phyloP scores from a whole-genome alignment of 2,797 vertebrate genomes.

The Schizothorax lantsangensis region DNA sequence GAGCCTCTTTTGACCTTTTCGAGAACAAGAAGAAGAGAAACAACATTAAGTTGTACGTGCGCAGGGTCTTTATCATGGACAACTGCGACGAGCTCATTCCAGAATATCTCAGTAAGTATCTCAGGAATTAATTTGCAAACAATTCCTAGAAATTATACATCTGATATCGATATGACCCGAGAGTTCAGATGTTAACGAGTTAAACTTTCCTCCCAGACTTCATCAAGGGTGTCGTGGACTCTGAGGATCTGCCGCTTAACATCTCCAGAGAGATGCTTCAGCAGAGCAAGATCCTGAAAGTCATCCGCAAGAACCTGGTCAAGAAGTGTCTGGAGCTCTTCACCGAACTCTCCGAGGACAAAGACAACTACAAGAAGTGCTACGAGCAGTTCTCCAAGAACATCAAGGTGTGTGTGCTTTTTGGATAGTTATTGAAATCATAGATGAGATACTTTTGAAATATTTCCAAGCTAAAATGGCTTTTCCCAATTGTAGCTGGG shows the following conservation, averaged over 20 bases:
- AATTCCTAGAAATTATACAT: neutral
- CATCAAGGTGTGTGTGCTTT: slow-evolving; percentile 81
- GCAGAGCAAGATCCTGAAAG: slow-evolving; percentile 97
- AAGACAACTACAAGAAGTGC: slow-evolving; percentile 89
- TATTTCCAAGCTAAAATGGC: neutral
- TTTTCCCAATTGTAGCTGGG: slow-evolving; percentile 78
- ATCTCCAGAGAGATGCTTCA: slow-evolving; percentile 99
- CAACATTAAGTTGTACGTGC: slow-evolving; percentile 95
- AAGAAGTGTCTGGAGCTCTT: slow-evolving; percentile 97
- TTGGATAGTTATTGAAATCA: neutral
- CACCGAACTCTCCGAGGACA: slow-evolving; percentile 87
- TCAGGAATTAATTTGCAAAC: neutral
- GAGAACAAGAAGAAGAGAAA: slow-evolving; percentile 96
- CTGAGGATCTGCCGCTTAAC: slow-evolving; percentile 88
- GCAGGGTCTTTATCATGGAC: slow-evolving; percentile 97
- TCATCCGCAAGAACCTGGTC: slow-evolving; percentile 96
- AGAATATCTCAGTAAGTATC: slow-evolving; percentile 92
- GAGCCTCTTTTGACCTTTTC: slow-evolving; percentile 91
- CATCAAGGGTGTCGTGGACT: slow-evolving; percentile 90
- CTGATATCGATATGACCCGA: neutral
- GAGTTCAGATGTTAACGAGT: neutral
- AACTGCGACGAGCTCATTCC: slow-evolving; percentile 97
- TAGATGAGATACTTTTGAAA: neutral
- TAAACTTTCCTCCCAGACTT: slow-evolving; percentile 76
- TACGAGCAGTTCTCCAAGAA: slow-evolving; percentile 92